These are phyloP conservation scores for Acrobasis suavella DNA, from an alignment of 2,888 invertebrate genomes.

Conservation along the genomic window DNA sequence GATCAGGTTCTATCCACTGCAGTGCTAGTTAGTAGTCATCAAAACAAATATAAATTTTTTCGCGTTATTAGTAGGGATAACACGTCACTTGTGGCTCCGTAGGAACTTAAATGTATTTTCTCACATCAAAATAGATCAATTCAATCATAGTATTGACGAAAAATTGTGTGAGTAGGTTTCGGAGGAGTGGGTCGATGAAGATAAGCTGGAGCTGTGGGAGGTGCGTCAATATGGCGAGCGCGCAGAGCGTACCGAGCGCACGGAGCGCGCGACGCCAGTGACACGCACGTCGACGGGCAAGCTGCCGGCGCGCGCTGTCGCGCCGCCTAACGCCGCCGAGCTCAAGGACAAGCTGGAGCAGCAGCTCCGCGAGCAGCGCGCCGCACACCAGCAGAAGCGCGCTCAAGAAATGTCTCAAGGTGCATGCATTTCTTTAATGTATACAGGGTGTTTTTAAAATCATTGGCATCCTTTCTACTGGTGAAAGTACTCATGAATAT, in stretches of 20 bases:
- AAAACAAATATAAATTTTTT: no score
- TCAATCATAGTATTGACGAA: background rate
- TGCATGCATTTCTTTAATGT: slow-evolving; percentile 37
- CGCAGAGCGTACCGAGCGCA: slow-evolving; percentile 87
- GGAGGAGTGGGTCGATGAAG: slow-evolving; percentile 98
- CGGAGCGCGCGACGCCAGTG: slow-evolving; percentile 90
- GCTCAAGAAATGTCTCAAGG: slow-evolving; percentile 86
- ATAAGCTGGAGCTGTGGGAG: slow-evolving; percentile 97
- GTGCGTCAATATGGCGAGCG: slow-evolving; percentile 95
- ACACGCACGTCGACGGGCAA: slow-evolving; percentile 91
- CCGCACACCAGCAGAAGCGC: slow-evolving; percentile 94
- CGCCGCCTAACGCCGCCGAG: slow-evolving; percentile 86
- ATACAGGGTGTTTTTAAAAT: no score
- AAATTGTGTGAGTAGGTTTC: slow-evolving; percentile 79
- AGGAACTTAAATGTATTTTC: no score
- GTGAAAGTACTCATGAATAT: no score
- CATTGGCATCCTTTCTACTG: no score
- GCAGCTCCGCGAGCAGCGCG: slow-evolving; percentile 92
- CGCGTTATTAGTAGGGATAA: no score
- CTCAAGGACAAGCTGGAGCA: slow-evolving; percentile 96
- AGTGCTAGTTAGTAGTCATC: no score
- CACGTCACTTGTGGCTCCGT: no score
- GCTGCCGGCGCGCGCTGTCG: slow-evolving; percentile 73
- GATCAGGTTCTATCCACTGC: no score
- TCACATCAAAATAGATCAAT: background rate